Evolutionary conservation across 2,113 vertebrate genomes (phyloP), one percentile per base, ranked within the genome.

Genomic region (Crypturellus undulatus): DNA sequence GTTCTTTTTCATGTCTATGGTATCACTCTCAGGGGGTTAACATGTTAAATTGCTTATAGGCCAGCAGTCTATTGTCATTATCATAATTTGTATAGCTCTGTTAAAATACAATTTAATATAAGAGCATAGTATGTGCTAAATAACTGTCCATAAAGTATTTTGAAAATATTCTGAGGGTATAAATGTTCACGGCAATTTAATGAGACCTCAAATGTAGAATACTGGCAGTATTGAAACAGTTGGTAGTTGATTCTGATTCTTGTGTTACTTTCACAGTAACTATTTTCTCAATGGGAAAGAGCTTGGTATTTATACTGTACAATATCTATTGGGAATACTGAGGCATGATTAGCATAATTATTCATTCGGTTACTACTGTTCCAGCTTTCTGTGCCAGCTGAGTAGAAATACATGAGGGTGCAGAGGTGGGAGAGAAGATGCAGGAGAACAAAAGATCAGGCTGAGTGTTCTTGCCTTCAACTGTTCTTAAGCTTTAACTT

Each of bases 361-460:
- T 79, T 96, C 52, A 83, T 34, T 73, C 38, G 83, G 36, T 80
- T 75, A 62, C 47, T 30, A 79, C 81, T 79, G 69, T 91, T 89
- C 40, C 28, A n/a, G n/a, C n/a, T n/a, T n/a, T n/a, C n/a, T n/a
- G n/a, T 82, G 36, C 49, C 43, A 84, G 11, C 36, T 73, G 49
- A 82, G 38, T 65, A 90, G 47, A 25, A 93, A 84, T 76, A 28
- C 8, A 79, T 67, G 19, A 14, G 10, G 42, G 42, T 42, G 12
- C 12, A 15, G 42, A 15, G 42, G 42, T 12, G 42, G 42, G 42
- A 42, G 42, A 9, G 51, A 77, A 42, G 54, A 36, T 58, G 14
- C 45, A 91, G 40, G n/a, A 67, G 38, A 80, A 12, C 16, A 76
- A 90, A 93, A 90, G 22, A 34, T 65, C 70, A 72, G 5, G 8